Percentiles rank a stretch among this genome's conserved stretches.
phyloP scores from a whole-genome alignment of 2,797 vertebrate species.

The Helarctos malayanus region DNA sequence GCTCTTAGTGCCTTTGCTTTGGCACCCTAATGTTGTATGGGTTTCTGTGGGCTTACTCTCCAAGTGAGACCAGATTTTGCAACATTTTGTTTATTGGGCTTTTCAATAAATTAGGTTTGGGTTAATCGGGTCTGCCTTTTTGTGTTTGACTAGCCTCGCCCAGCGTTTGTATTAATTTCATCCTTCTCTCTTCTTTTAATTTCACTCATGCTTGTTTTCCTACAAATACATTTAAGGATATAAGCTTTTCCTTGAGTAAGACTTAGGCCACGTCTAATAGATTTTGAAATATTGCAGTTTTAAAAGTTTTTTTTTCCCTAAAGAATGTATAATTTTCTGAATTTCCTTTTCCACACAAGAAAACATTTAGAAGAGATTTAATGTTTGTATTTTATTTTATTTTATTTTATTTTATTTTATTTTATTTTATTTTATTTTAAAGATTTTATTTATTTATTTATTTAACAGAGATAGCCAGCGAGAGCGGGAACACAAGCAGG shows the following conservation, averaged over 20 bases:
- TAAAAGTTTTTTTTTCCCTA: background rate
- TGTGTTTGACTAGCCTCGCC: background rate
- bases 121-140: background rate
- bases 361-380: background rate
- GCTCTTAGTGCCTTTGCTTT: background rate
- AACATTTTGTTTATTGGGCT: background rate
- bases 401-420: no score
- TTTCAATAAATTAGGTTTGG: background rate
- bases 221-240: background rate
- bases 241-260: background rate
- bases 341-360: background rate
- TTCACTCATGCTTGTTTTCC: background rate
- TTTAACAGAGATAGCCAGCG: no score
- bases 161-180: background rate
- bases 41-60: background rate
- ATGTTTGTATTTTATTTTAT: background rate
- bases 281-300: background rate
- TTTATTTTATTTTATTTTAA: no score
- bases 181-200: background rate
- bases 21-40: background rate
- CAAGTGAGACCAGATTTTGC: background rate
- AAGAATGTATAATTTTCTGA: constrained; percentile 2
- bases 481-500: no score
- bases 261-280: background rate
- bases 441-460: no score